Evolutionary conservation across 2,888 invertebrate genomes (phyloP).

Genomic region (Ophion costatus): DNA sequence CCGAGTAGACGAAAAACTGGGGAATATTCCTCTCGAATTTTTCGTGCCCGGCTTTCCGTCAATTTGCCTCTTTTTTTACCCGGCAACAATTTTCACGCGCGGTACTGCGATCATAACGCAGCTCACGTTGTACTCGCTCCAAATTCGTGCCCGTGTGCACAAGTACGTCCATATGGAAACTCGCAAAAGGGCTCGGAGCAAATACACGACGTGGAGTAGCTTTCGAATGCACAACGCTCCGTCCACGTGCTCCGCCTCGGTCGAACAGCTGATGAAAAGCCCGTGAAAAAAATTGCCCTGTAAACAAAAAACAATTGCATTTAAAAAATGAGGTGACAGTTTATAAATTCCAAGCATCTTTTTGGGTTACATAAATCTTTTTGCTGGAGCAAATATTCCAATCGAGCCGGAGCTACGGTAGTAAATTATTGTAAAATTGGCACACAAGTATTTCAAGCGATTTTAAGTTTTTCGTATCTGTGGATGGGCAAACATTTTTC

Average conservation of each 20-base stretch:
- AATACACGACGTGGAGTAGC: background rate
- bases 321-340: background rate
- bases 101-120: constrained; percentile 42
- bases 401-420: background rate
- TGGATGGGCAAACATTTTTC: background rate
- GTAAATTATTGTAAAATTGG: background rate
- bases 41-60: constrained; percentile 15
- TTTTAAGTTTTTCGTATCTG: too few relatives aligned
- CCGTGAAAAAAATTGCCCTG: background rate
- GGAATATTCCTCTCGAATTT: constrained; percentile 42
- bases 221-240: constrained; percentile 8
- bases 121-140: constrained; percentile 10
- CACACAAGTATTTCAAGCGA: too few relatives aligned
- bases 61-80: constrained; percentile 16
- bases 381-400: too few relatives aligned
- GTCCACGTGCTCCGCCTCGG: constrained; percentile 14
- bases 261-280: constrained; percentile 27
- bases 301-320: constrained; percentile 19
- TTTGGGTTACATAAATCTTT: background rate
- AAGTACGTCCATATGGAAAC: background rate
- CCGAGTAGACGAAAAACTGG: constrained; percentile 3
- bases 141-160: background rate
- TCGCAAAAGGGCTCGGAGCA: constrained; percentile 7
- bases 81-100: constrained; percentile 38
- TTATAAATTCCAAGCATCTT: background rate